Base-by-base conservation (phyloP, 2,888 invertebrate genomes). In the Callimorpha dominula region DNA sequence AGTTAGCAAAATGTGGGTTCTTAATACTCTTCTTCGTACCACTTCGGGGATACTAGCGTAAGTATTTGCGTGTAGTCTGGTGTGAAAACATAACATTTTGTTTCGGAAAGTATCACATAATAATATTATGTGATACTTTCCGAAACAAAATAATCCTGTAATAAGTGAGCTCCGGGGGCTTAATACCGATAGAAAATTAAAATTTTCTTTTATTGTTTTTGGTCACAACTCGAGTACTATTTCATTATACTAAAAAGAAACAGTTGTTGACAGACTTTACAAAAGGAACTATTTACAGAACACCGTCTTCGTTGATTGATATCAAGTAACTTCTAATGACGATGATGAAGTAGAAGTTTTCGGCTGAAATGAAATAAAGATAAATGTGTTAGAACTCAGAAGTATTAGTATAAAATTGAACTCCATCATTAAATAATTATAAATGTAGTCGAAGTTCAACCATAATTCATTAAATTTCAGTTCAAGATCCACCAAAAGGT, bases 251-350 rank as follows among this genome's bases (percentile, higher is more conserved):
- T 15, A 14, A 49, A 49, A 49, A 46, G 31, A 31, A 43, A 12
- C n/a, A 14, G n/a, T 52, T 14, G 17, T n/a, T 17, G 14, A 46
- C 17, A 40, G 57, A 57, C 9, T 68, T 57, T 17, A 68, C n/a
- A 74, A 69, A 46, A 50, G 14, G n/a, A 73, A 78, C 54, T 81
- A 73, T 79, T 94, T 94, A 95, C 82, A 95, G 81, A 42, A 94
- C 93, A 1, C 94, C 95, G 43, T 95, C 94, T 89, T 95, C 95
- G 83, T 94, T 93, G 82, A 94, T 91, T 11, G 95, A 95, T 85
- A 95, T 91, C 86, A 95, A 84, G 72, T 95, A 95, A 85, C 95
- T 95, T 66, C 95, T 88, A 60, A 95, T 94, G 4, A 95, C 91
- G 73, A 94, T 89, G 80, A 95, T 94, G 83, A 90, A 94, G 88